phyloP scores from a whole-genome alignment of 1,140 invertebrate genomes.

The Teleopsis dalmanni region DNA sequence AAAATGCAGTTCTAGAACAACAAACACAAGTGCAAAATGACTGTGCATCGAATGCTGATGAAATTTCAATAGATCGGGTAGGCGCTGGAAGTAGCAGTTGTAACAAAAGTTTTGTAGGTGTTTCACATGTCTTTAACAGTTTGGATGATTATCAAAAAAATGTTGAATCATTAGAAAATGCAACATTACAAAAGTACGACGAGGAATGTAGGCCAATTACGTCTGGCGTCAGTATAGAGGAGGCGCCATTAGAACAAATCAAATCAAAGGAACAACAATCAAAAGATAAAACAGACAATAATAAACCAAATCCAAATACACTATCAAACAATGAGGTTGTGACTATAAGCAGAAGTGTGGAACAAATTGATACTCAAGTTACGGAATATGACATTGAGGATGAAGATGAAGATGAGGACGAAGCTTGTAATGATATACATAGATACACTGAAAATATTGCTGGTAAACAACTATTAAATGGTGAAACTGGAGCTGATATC shows the following conservation, averaged over 20 bases:
- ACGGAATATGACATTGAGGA: background rate
- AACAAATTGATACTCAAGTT: background rate
- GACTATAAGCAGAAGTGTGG: background rate
- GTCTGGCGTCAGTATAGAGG: background rate
- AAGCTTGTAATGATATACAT: constrained; percentile 20
- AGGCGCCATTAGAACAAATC: background rate
- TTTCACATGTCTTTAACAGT: constrained; percentile 54
- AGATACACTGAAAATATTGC: constrained; percentile 28
- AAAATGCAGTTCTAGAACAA: constrained; percentile 51
- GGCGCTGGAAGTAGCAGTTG: background rate
- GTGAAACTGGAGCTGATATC: background rate
- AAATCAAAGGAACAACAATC: background rate
- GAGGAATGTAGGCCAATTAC: constrained; percentile 4
- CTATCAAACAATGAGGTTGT: background rate
- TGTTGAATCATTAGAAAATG: constrained; percentile 37
- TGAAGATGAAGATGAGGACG: constrained; percentile 18
- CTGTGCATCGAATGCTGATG: constrained; percentile 10
- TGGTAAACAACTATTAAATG: constrained; percentile 6
- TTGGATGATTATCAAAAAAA: constrained; percentile 56
- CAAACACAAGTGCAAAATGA: constrained; percentile 9
- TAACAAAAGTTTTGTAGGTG: constrained; percentile 28
- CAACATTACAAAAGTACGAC: constrained; percentile 18
- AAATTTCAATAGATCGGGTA: background rate
- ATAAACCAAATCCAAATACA: background rate
- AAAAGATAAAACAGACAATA: background rate